Conservation (phyloP, 2,113 vertebrate genomes). For the Myxocyprinus asiaticus region DNA sequence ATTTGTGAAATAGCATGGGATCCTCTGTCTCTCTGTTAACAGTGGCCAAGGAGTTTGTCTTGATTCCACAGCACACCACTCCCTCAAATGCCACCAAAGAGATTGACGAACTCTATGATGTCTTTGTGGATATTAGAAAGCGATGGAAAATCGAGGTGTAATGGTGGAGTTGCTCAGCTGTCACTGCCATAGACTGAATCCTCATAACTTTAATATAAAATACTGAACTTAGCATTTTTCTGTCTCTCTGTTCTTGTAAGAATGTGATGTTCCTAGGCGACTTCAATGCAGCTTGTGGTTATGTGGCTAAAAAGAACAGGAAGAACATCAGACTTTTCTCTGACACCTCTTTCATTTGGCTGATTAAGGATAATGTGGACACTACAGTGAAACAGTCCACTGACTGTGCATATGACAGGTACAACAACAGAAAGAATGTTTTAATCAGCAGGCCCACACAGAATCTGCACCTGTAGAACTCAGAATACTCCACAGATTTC, state of each 20-base stretch:
- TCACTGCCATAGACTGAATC: not conserved
- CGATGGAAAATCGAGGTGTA: conserved; percentile 80
- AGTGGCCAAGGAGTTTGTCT: conserved; percentile 80
- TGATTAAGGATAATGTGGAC: conserved; percentile 77
- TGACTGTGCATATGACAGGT: conserved; percentile 83
- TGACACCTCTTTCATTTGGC: conserved; percentile 72
- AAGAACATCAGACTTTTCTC: conserved; percentile 73
- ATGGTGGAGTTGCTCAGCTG: not conserved
- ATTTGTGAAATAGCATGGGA: no score
- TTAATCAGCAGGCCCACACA: no score
- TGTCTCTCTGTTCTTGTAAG: conserved; percentile 57
- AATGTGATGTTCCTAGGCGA: conserved; percentile 85
- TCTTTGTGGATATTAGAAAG: conserved; percentile 71
- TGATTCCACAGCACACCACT: conserved; percentile 83
- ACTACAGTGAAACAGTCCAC: conserved; percentile 80
- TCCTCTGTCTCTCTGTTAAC: not conserved
- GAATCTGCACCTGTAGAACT: no score
- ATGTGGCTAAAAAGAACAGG: conserved; percentile 80
- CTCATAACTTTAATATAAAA: not conserved
- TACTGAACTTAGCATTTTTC: not conserved
- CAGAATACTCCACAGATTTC: no score
- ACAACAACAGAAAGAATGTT: not conserved
- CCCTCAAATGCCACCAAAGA: conserved; percentile 80
- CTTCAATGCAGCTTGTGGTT: conserved; percentile 86
- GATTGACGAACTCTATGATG: conserved; percentile 82